Conservation (phyloP, 2,888 invertebrate genomes). For the Frankliniella intonsa region DNA sequence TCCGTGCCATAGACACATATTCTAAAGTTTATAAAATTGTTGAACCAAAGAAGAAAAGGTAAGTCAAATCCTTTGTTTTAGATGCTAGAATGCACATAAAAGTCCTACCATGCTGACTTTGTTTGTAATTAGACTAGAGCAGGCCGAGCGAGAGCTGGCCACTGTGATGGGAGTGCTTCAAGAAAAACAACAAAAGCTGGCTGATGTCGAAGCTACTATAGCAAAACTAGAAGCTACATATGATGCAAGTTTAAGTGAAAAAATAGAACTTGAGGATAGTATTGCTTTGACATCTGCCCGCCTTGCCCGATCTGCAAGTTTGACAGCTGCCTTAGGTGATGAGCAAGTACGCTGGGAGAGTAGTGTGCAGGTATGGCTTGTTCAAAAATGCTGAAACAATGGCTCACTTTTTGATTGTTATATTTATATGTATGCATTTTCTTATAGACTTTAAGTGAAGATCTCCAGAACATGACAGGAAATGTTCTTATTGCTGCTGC, state of each 20-base stretch:
- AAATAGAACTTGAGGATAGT: conserved; percentile 66
- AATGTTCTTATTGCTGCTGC: conserved; percentile 84
- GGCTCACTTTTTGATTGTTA: neutral
- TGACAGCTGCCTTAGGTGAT: conserved; percentile 81
- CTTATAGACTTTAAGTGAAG: conserved; percentile 57
- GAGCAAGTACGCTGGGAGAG: conserved; percentile 82
- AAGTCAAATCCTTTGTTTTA: conserved; percentile 41
- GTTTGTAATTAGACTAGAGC: conserved; percentile 57
- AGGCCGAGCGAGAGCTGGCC: conserved; percentile 70
- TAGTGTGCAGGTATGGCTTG: conserved; percentile 49
- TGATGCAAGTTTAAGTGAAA: conserved; percentile 67
- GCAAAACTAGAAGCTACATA: conserved; percentile 57
- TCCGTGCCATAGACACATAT: conserved; percentile 83
- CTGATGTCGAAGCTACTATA: conserved; percentile 71
- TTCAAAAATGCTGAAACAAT: neutral
- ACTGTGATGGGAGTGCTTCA: conserved; percentile 69
- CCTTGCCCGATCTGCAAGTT: conserved; percentile 72
- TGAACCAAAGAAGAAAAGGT: conserved; percentile 80
- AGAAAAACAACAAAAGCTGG: conserved; percentile 75
- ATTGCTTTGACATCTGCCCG: conserved; percentile 74
- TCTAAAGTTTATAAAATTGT: conserved; percentile 81
- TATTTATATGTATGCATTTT: conserved; percentile 29
- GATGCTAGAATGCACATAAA: neutral
- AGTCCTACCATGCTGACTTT: no score
- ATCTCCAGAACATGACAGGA: conserved; percentile 70